Conservation (phyloP, 2,113 vertebrate genomes). For the Gopherus flavomarginatus region DNA sequence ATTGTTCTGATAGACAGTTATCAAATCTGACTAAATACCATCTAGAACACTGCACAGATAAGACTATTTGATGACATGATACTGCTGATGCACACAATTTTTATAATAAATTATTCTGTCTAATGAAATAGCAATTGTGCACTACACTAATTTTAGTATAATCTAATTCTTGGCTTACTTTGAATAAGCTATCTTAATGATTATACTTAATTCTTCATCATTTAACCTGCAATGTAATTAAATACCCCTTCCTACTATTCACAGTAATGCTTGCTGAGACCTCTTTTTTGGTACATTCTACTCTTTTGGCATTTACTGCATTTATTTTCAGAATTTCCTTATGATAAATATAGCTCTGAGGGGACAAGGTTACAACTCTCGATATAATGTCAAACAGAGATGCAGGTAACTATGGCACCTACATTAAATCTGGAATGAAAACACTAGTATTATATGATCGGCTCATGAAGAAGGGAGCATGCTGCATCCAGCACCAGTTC, state of each 20-base stretch:
- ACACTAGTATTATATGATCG: not conserved
- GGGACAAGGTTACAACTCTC: not conserved
- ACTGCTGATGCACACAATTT: not conserved
- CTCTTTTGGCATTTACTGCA: not conserved
- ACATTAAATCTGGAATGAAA: not conserved
- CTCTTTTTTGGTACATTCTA: not conserved
- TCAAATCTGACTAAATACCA: not conserved
- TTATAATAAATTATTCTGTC: not conserved
- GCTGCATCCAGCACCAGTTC: not conserved
- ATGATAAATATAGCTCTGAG: not conserved
- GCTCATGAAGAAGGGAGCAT: not conserved
- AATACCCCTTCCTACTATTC: not conserved
- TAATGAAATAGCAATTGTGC: not conserved
- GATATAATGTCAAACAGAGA: not conserved
- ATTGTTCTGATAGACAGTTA: not conserved
- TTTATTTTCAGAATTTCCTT: not conserved
- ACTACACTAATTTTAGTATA: not conserved
- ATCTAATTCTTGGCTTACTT: not conserved
- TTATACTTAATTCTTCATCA: not conserved
- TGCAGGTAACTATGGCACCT: not conserved
- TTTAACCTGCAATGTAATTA: not conserved
- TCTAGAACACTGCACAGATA: not conserved
- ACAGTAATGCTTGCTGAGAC: not conserved
- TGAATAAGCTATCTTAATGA: not conserved
- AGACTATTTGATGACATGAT: not conserved